Percentiles rank a stretch among this genome's conserved stretches.
phyloP scores from a whole-genome alignment of 1,140 invertebrate genomes.

The Zaprionus ornatus region DNA sequence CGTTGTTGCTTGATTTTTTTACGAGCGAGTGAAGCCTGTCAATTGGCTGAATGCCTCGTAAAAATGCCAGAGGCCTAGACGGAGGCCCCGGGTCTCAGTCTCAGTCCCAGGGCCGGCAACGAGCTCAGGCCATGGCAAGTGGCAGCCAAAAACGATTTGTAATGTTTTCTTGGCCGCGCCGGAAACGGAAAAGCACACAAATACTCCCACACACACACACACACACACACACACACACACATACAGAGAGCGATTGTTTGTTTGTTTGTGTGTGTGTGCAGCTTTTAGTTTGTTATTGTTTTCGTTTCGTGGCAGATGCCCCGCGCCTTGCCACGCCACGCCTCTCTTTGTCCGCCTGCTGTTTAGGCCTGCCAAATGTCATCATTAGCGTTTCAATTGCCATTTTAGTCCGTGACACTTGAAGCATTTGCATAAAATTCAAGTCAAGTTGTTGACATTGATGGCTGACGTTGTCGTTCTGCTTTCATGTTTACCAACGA shows the following conservation, averaged over 20 bases:
- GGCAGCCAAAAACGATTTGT: conserved; percentile 74
- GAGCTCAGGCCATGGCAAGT: conserved; percentile 4
- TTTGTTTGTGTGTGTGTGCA: conserved; percentile 51
- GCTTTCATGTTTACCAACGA: conserved; percentile 56
- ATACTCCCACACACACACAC: conserved; percentile 36
- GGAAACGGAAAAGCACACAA: conserved; percentile 78
- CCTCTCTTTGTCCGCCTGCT: not conserved
- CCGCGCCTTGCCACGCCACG: not conserved
- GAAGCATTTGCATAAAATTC: conserved; percentile 79
- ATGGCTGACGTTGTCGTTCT: conserved; percentile 30
- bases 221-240: conserved; percentile 26
- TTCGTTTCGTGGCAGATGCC: conserved; percentile 31
- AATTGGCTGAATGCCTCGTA: conserved; percentile 83
- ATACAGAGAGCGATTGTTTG: conserved; percentile 6
- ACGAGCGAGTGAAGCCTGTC: conserved; percentile 82
- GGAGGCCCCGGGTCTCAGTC: conserved; percentile 14
- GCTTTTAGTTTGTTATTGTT: conserved; percentile 78
- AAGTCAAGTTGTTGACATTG: conserved; percentile 75
- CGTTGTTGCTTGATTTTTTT: conserved; percentile 73
- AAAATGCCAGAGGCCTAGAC: conserved; percentile 76
- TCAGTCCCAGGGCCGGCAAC: not conserved
- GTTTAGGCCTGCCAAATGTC: conserved; percentile 78
- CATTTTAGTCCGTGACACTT: conserved; percentile 80
- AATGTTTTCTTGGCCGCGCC: conserved; percentile 73
- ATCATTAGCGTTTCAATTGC: conserved; percentile 83